A percentile compares a stretch with the other conserved stretches of the same genome.
These are phyloP conservation scores for Eurytemora carolleeae DNA, from an alignment of 1,140 invertebrate genomes.

Conservation along the genomic window DNA sequence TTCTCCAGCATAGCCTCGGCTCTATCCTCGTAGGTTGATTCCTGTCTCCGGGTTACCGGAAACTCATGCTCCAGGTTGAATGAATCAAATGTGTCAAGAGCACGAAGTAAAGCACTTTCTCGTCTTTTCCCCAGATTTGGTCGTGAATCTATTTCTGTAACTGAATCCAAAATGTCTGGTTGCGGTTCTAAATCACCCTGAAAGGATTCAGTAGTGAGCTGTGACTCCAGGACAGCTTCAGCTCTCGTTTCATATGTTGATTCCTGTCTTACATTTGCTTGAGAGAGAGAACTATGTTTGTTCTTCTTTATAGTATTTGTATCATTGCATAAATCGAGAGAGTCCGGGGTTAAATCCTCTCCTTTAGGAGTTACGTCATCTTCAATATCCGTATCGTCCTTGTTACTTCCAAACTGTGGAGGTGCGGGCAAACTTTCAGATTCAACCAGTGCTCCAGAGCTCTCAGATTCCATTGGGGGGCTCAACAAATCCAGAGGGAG, in stretches of 20 bases:
- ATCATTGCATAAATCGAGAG: no score
- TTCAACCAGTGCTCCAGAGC: constrained; percentile 4
- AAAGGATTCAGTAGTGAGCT: not conserved
- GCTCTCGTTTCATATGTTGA: not conserved
- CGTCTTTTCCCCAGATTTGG: not conserved
- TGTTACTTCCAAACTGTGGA: constrained; percentile 7
- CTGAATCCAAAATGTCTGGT: not conserved
- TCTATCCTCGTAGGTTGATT: not conserved
- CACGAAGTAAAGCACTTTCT: not conserved
- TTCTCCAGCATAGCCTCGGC: not conserved
- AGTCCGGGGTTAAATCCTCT: no score
- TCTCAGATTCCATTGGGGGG: constrained; percentile 11
- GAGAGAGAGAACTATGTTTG: not conserved
- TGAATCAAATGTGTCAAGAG: not conserved
- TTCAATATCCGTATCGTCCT: constrained; percentile 13
- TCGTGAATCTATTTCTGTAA: no score
- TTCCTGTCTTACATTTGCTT: not conserved
- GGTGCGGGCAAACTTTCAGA: constrained; percentile 12
- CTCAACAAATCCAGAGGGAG: not conserved
- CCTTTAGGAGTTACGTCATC: constrained; percentile 1
- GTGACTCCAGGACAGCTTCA: not conserved
- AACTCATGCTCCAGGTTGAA: not conserved
- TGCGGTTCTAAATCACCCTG: no score
- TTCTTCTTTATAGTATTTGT: not conserved
- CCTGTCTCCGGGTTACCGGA: not conserved